Conservation (phyloP, 2,113 vertebrate genomes). For the Mobula birostris region DNA sequence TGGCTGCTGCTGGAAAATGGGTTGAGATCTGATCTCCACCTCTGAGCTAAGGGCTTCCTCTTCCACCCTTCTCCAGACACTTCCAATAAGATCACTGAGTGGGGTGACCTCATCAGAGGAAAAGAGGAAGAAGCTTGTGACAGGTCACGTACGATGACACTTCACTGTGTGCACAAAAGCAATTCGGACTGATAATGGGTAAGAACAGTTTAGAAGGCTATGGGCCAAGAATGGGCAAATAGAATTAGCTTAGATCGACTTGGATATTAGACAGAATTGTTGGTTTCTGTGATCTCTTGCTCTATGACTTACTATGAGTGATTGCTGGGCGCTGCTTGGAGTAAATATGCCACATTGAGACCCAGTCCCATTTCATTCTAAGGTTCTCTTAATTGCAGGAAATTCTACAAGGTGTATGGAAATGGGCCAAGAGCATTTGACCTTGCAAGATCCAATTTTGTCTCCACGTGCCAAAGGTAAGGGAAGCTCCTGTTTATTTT, state of each 20-base stretch:
- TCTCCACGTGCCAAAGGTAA: slow-evolving; percentile 73
- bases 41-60: not conserved
- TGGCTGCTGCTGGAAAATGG: not conserved
- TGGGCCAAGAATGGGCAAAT: too few relatives aligned
- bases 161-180: not conserved
- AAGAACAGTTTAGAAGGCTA: too few relatives aligned
- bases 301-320: too few relatives aligned
- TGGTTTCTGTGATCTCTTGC: too few relatives aligned
- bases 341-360: too few relatives aligned
- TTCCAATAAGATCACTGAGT: not conserved
- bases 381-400: slow-evolving; percentile 55
- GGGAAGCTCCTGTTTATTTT: not conserved
- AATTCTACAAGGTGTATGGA: slow-evolving; percentile 71
- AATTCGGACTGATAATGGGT: too few relatives aligned
- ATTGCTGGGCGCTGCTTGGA: too few relatives aligned
- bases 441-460: slow-evolving; percentile 62
- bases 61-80: not conserved
- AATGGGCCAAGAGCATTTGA: slow-evolving; percentile 61
- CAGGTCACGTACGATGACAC: not conserved
- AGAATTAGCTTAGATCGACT: too few relatives aligned
- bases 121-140: not conserved
- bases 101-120: not conserved
- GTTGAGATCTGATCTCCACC: not conserved
- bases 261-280: too few relatives aligned
- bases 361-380: not conserved